Evolutionary conservation across 2,888 invertebrate species (phyloP).

Genomic region (Tenthredo mesomela): DNA sequence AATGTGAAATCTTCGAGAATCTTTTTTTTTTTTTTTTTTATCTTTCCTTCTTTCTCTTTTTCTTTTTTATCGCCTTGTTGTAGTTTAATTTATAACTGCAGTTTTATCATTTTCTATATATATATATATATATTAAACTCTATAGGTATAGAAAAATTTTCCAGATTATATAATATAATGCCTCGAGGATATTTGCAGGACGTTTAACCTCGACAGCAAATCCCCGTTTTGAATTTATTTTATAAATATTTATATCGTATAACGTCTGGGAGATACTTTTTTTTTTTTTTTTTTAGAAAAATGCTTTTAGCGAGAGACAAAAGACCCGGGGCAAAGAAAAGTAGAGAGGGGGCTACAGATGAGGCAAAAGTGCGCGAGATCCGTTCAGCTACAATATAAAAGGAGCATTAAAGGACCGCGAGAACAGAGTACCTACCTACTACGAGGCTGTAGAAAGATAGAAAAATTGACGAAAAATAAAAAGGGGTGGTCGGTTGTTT

Average conservation of each 20-base stretch:
- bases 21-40: neutral
- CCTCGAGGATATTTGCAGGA: neutral
- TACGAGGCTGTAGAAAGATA: neutral
- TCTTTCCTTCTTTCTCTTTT: neutral
- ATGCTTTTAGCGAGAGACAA: constrained; percentile 35
- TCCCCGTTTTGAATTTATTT: neutral
- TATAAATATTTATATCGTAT: neutral
- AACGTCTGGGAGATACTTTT: neutral
- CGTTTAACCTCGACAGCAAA: neutral
- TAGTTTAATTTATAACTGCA: neutral
- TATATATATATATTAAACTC: too few relatives aligned
- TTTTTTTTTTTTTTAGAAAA: constrained; percentile 18
- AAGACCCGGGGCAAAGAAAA: constrained; percentile 12
- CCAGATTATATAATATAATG: neutral
- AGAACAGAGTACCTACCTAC: neutral
- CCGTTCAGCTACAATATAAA: constrained; percentile 12
- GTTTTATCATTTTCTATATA: neutral
- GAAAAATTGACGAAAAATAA: constrained; percentile 27
- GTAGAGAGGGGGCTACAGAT: neutral
- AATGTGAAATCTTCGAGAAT: neutral
- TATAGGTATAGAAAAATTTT: neutral
- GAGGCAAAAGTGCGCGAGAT: neutral
- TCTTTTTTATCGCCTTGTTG: neutral
- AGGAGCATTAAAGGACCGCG: constrained; percentile 19
- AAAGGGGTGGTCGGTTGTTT: constrained; percentile 16